Evolutionary conservation across 1,140 invertebrate species (phyloP), one percentile per base, ranked within the genome.

Genomic region (Eupeodes corollae): DNA sequence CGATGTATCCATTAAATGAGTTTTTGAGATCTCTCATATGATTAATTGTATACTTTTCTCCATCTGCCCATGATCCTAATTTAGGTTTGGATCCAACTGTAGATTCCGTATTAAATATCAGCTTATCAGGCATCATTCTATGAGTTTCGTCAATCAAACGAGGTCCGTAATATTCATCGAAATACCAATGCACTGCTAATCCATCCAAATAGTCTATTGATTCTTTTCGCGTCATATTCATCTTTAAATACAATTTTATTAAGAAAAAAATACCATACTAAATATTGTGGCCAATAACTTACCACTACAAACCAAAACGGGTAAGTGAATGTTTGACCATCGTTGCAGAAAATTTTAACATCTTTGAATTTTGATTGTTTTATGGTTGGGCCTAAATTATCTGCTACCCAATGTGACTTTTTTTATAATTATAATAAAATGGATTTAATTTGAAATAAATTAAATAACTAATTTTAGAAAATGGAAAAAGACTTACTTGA

Each of bases 111-210:
- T 75, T 76, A 3, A 93, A 53, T 6, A 91, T 65, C 55, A 89
- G 80, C 53, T 85, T 81, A 33, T 86, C 71, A 0, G 87, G 84
- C 61, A 78, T 77, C 6, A 68, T 55, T 10, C 71, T 52, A 56
- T 80, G 78, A 2, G 75, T 75, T 6, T 61, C 40, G 30, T 75
- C 68, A 1, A 91, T 57, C 1, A 78, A 46, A 5, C 51, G 47
- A 0, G 76, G 55, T 0, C 77, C 70, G 11, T 75, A 60, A 1
- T 79, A 19, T 1, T 56, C 56, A 67, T 91, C 83, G 38, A 58
- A 73, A 59, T 83, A 93, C 83, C 83, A 93, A 63, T 93, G 90
- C 2, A 90, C 74, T 1, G 73, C 88, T 5, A 91, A 72, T n/a
- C 88, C 89, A 59, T 82, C 77, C n/a, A 90, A 70, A 62, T 84